Evolutionary conservation across 2,113 vertebrate species (phyloP).

Genomic region (Menura novaehollandiae): DNA sequence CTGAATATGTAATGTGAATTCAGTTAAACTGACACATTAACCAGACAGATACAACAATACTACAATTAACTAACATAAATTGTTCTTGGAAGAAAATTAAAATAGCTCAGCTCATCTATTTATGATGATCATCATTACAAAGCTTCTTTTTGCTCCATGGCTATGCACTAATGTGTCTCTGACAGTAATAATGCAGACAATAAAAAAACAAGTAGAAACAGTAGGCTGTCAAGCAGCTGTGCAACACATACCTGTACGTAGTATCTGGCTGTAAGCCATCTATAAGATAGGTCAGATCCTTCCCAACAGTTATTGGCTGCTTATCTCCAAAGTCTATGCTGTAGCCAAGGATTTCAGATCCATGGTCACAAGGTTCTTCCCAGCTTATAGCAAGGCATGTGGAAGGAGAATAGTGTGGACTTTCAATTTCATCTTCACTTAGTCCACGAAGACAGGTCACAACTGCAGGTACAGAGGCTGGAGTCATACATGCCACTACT

Average conservation of each 20-base stretch:
- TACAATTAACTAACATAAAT: neutral
- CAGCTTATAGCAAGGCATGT: constrained; percentile 91
- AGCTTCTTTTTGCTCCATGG: neutral
- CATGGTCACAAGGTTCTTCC: constrained; percentile 90
- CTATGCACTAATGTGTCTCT: neutral
- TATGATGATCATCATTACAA: neutral
- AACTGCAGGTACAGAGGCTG: constrained; percentile 89
- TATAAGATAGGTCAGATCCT: constrained; percentile 83
- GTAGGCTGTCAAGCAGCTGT: neutral
- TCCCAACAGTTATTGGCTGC: constrained; percentile 84
- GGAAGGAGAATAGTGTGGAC: constrained; percentile 83
- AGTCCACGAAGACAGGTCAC: constrained; percentile 85
- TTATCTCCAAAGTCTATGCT: constrained; percentile 93
- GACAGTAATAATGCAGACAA: neutral
- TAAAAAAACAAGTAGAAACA: neutral
- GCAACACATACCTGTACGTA: constrained; percentile 85
- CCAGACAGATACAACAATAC: neutral
- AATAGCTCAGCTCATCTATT: neutral
- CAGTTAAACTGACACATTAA: neutral
- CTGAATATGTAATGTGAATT: neutral
- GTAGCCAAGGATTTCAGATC: constrained; percentile 92
- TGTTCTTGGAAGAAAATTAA: neutral
- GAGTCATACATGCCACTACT: constrained; percentile 85
- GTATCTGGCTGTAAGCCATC: constrained; percentile 93
- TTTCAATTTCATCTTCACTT: constrained; percentile 80